Conservation (phyloP, 2,797 vertebrate genomes). For the Pseudochromis fuscus region DNA sequence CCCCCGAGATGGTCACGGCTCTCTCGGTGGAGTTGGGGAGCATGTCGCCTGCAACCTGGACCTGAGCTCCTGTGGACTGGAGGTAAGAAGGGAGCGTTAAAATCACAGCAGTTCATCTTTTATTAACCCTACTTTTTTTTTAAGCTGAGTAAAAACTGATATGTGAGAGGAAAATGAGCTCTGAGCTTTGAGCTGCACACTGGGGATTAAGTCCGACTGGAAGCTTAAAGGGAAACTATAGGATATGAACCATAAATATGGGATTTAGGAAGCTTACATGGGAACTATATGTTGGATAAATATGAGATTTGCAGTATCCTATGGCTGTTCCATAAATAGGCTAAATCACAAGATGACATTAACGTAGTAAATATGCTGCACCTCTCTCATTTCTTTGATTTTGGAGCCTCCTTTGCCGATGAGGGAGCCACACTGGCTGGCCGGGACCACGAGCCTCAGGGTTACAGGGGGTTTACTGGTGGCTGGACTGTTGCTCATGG, state of each 20-base stretch:
- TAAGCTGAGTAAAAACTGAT: background rate
- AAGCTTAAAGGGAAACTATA: slow-evolving; percentile 17
- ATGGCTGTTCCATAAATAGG: background rate
- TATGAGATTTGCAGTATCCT: slow-evolving; percentile 1
- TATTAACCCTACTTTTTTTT: background rate
- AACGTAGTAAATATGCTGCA: slow-evolving; percentile 44
- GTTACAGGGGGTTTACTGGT: slow-evolving; percentile 97
- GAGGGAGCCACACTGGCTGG: slow-evolving; percentile 95
- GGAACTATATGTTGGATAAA: slow-evolving; percentile 7
- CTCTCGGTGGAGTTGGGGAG: slow-evolving; percentile 97
- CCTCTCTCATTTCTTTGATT: slow-evolving; percentile 98
- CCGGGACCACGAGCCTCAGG: slow-evolving; percentile 92
- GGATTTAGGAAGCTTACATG: slow-evolving; percentile 26
- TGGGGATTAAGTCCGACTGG: slow-evolving; percentile 10
- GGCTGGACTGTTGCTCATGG: slow-evolving; percentile 98
- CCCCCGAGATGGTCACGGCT: slow-evolving; percentile 96
- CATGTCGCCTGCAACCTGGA: slow-evolving; percentile 97
- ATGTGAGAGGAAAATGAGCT: background rate
- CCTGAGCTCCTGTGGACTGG: slow-evolving; percentile 96
- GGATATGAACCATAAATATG: slow-evolving; percentile 10
- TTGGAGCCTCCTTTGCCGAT: slow-evolving; percentile 97
- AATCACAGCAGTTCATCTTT: background rate
- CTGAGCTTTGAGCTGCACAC: background rate
- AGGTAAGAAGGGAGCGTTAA: slow-evolving; percentile 23
- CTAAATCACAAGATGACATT: background rate